Evolutionary conservation across 2,113 vertebrate species (phyloP).

Genomic region (Upupa epops): DNA sequence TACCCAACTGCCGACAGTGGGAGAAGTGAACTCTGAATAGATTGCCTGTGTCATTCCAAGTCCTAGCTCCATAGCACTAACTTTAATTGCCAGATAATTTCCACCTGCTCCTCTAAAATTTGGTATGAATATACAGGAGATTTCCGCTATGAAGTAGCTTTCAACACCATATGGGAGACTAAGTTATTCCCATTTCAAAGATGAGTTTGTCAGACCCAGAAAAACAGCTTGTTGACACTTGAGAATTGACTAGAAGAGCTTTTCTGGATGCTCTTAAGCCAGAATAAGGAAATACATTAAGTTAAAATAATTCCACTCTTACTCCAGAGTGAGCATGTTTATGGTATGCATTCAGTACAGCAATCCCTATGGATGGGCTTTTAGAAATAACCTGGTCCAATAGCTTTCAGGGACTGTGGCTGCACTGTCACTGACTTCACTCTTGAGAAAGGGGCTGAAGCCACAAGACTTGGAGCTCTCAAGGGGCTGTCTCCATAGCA

Average conservation of each 20-base stretch:
- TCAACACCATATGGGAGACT: conserved; percentile 57
- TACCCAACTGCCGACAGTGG: conserved; percentile 23
- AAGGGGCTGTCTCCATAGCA: neutral
- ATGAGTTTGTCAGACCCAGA: conserved; percentile 53
- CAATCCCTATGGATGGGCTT: neutral
- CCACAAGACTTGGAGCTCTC: neutral
- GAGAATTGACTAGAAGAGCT: conserved; percentile 43
- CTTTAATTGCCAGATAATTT: conserved; percentile 64
- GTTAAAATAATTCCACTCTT: conserved; percentile 22
- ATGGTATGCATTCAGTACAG: neutral
- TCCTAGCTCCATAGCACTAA: conserved; percentile 35
- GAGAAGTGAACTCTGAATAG: conserved; percentile 24
- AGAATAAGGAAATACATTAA: conserved; percentile 45
- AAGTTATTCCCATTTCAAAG: conserved; percentile 65
- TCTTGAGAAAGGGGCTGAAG: neutral
- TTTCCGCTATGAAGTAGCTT: conserved; percentile 42
- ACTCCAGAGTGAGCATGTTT: neutral
- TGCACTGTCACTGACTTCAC: neutral
- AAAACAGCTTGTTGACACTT: conserved; percentile 64
- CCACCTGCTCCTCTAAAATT: conserved; percentile 54
- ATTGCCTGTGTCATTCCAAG: conserved; percentile 20
- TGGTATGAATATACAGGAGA: conserved; percentile 59
- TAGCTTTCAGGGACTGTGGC: neutral
- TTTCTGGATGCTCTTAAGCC: conserved; percentile 45
- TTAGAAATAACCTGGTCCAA: neutral